These are phyloP conservation scores for Drosophila helvetica DNA, from an alignment of 2,888 invertebrate genomes.

Conservation along the genomic window DNA sequence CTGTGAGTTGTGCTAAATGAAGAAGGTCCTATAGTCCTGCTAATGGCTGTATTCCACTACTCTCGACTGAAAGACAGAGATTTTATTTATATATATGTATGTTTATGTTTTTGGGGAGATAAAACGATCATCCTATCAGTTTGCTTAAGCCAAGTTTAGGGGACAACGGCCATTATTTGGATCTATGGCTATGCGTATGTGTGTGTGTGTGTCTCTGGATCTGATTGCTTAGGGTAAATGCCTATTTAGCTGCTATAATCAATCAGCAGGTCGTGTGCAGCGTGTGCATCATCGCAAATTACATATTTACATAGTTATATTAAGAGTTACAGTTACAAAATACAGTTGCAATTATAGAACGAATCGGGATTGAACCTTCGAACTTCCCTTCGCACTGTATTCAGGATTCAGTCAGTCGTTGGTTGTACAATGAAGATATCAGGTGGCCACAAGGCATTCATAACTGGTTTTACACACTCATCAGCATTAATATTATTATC, in stretches of 20 bases:
- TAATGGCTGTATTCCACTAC: background rate
- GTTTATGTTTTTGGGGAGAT: no score
- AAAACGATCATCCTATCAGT: background rate
- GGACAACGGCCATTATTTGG: background rate
- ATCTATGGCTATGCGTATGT: background rate
- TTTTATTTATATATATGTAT: no score
- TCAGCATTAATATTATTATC: no score
- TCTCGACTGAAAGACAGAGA: background rate
- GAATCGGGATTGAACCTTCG: background rate
- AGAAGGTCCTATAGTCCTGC: background rate
- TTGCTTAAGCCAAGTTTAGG: background rate
- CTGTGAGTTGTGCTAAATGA: conserved; percentile 4
- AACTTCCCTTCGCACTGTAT: background rate
- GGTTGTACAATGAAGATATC: background rate
- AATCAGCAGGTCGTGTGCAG: background rate
- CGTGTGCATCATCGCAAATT: background rate
- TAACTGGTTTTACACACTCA: no score
- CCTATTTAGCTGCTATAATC: background rate
- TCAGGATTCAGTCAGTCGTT: background rate
- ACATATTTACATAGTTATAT: background rate
- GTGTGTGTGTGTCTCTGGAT: background rate
- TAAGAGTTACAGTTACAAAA: background rate
- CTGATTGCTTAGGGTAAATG: background rate
- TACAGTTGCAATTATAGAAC: no score
- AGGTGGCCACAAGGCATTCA: background rate